Base-by-base conservation (phyloP, 2,797 vertebrate species). In the Euthynnus affinis region DNA sequence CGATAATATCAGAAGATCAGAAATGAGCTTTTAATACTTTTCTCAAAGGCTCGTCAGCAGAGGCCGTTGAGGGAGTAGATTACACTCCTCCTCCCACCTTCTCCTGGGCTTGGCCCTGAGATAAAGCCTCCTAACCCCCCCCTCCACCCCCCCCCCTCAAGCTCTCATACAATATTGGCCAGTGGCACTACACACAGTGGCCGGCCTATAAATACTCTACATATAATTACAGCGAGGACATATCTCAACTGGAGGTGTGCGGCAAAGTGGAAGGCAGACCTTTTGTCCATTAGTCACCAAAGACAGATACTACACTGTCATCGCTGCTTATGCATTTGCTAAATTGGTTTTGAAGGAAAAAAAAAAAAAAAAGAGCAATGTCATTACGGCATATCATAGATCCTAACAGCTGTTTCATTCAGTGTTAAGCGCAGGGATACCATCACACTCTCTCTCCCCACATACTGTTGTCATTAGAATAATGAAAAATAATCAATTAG, bases 401-500 rank as follows among this genome's bases (percentile, higher is more conserved):
- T 86, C 49, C 80, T 42, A 94, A 88, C 95, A 95, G 93, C 92
- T 94, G 93, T 87, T 94, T 91, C 66, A 78, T 51, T 90, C 84
- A 68, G 81, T 64, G 85, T 85, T 79, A 87, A 90, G 82, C 77
- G 46, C 74, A 69, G 69, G 59, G 85, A 91, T 73, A 88, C 80
- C 60, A 71, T 76, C 89, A 84, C 68, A 76, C 80, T 57, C 74
- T 17, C n/a, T n/a, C n/a, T n/a, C n/a, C n/a, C 65, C 72, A 73
- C 88, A 74, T 80, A 92, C 79, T 93, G 91, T 91, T 84, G 89
- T 90, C 91, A 95, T 96, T 95, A 94, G 78, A 93, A 91, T 95
- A 93, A 95, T 96, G 92, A 93, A 94, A 95, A 95, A 94, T 90
- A 80, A 94, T 96, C 93, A 94, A 95, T 95, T 95, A 92, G 90